Percentiles rank a stretch among this genome's conserved stretches.
Evolutionary conservation across 2,113 vertebrate genomes (phyloP).

Genomic region (Casuarius casuarius): DNA sequence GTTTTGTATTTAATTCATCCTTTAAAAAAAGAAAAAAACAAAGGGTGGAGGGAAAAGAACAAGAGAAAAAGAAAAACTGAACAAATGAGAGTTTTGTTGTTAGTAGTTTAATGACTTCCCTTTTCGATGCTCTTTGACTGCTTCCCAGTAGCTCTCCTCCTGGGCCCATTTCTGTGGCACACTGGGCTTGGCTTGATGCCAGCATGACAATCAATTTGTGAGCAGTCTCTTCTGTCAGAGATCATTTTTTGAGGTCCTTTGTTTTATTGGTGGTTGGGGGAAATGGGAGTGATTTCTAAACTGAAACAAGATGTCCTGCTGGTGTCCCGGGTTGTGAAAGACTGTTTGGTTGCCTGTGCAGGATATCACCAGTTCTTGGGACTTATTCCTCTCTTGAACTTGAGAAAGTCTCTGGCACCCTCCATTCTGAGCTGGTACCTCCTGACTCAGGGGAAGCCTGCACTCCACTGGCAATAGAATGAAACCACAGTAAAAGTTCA

Average conservation of each 20-base stretch:
- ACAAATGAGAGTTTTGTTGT: conserved; percentile 2
- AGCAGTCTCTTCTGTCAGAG: conserved; percentile 79
- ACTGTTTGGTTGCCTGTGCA: conserved; percentile 3
- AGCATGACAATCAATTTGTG: conserved; percentile 83
- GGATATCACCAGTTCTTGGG: neutral
- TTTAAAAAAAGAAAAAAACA: neutral
- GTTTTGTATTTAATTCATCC: conserved; percentile 57
- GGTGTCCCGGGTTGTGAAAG: conserved; percentile 72
- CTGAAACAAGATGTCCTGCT: conserved; percentile 85
- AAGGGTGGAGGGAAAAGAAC: neutral
- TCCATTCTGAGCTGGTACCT: too few relatives aligned
- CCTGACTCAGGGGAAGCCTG: too few relatives aligned
- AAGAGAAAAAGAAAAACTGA: neutral
- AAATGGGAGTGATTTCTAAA: conserved; percentile 76
- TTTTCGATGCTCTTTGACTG: conserved; percentile 69
- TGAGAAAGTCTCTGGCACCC: too few relatives aligned
- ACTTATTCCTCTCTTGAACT: too few relatives aligned
- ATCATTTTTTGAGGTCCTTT: conserved; percentile 77
- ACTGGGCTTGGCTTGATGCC: conserved; percentile 76
- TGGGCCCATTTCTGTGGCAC: conserved; percentile 18
- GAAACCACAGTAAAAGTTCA: too few relatives aligned
- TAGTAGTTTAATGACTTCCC: conserved; percentile 70
- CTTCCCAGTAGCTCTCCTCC: conserved; percentile 56
- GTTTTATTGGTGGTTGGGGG: conserved; percentile 75
- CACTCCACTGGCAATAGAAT: too few relatives aligned